Evolutionary conservation across 2,113 vertebrate genomes (phyloP), one percentile per base, ranked within the genome.

Genomic region (Solea senegalensis): DNA sequence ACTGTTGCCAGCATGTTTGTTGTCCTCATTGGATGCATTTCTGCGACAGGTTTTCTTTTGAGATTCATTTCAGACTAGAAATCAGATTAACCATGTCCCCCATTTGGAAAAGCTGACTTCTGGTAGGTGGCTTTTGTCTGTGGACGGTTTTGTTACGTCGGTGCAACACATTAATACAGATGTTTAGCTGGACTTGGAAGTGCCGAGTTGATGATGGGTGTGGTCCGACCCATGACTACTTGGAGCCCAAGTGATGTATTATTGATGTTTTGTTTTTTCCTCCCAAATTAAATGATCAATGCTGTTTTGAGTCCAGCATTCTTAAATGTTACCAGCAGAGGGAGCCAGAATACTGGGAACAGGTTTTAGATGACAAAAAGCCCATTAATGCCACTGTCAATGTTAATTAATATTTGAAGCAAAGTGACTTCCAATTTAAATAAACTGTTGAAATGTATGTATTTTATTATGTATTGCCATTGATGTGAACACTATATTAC

Each of bases 281-380:
- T 27, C 13, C 14, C 39, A 8, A 57, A 34, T n/a, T 15, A 3
- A 57, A 57, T 57, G 28, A 34, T 21, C 21, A 21, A 21, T 11
- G 41, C 57, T 26, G 10, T 6, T 13, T 10, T 52, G 48, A 48
- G 16, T 41, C 1, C 8, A 8, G 0, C 14, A 28, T 0, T 43
- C 3, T 48, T n/a, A 39, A 27, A 12, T 10, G 8, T n/a, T 0
- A 7, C 21, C 77, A 73, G 49, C 74, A 83, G 83, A 50, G 72
- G 80, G 54, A 21, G 53, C 67, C 40, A 28, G 2, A 1, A n/a
- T 7, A 65, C 48, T 55, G 15, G 46, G 26, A 40, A 7, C 2
- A 8, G 10, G 12, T 28, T 58, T 7, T 9, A 49, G 3, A 26
- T 45, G 44, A 50, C 2, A 15, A 11, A 0, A 1, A 21, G 62